phyloP scores from a whole-genome alignment of 2,797 vertebrate species.

The Odontamblyopus lacepedii region DNA sequence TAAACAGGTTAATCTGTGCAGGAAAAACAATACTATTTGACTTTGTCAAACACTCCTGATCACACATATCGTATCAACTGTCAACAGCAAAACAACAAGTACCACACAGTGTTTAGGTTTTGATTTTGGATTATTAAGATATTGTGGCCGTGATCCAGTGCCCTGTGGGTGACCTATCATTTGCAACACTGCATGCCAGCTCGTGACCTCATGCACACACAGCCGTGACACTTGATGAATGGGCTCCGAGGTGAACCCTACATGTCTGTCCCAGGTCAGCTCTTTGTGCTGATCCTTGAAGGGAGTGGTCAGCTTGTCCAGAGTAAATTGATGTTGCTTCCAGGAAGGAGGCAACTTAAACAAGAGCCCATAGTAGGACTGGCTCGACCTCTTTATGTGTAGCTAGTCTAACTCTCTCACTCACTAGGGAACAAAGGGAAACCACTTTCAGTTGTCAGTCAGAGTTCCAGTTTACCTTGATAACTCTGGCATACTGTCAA shows the following conservation, averaged over 20 bases:
- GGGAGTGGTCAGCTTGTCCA: conserved; percentile 74
- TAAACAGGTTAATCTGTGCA: conserved; percentile 67
- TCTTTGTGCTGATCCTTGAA: conserved; percentile 76
- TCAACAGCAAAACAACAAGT: conserved; percentile 45
- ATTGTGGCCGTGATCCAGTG: conserved; percentile 45
- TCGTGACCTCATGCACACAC: conserved; percentile 68
- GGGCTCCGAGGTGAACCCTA: conserved; percentile 69
- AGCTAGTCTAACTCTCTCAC: conserved; percentile 31
- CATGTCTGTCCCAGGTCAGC: conserved; percentile 71
- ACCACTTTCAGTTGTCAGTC: conserved; percentile 81
- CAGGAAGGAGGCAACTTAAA: conserved; percentile 62
- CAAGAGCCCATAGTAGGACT: conserved; percentile 51
- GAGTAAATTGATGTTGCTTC: conserved; percentile 72
- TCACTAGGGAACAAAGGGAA: conserved; percentile 73
- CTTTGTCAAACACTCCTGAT: conserved; percentile 69
- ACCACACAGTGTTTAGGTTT: conserved; percentile 18
- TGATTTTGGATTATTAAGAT: conserved; percentile 34
- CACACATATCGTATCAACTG: conserved; percentile 56
- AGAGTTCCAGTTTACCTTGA: conserved; percentile 79
- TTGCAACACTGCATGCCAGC: conserved; percentile 64
- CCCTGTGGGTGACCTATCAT: conserved; percentile 60
- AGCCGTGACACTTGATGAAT: conserved; percentile 73
- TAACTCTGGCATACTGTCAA: conserved; percentile 82
- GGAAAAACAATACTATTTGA: conserved; percentile 66
- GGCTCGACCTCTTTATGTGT: conserved; percentile 42